Evolutionary conservation across 2,888 invertebrate genomes (phyloP).

Genomic region (Epistrophe eligans): DNA sequence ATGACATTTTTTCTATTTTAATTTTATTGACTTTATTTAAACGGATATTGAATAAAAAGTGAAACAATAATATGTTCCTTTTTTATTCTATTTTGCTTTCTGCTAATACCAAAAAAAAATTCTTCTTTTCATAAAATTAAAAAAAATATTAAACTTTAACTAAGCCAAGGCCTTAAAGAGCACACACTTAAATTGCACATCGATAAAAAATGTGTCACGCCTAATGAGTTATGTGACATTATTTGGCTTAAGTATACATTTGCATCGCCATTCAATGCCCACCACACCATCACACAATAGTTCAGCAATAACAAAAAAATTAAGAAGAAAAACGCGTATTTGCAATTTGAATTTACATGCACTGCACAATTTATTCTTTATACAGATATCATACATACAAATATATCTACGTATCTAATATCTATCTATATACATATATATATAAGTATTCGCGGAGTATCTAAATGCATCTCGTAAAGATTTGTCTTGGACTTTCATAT

Average conservation of each 20-base stretch:
- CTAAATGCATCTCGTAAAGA: constrained; percentile 3
- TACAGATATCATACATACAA: background rate
- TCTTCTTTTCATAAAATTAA: background rate
- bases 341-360: constrained; percentile 36
- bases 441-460: background rate
- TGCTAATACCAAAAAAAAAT: no score
- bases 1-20: no score
- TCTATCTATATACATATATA: no score
- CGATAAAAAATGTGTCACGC: constrained; percentile 51
- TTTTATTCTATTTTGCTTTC: no score
- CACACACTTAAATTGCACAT: constrained; percentile 14
- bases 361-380: constrained; percentile 24
- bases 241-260: constrained; percentile 47
- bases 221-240: constrained; percentile 60
- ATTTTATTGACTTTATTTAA: no score
- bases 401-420: no score
- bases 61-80: no score
- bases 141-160: constrained; percentile 15
- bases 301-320: constrained; percentile 10
- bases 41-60: no score
- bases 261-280: constrained; percentile 56
- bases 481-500: background rate
- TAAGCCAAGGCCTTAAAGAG: constrained; percentile 50
- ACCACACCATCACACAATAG: constrained; percentile 21
- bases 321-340: constrained; percentile 41